Evolutionary conservation across 2,113 vertebrate species (phyloP).

Genomic region (Lucifuga dentata): DNA sequence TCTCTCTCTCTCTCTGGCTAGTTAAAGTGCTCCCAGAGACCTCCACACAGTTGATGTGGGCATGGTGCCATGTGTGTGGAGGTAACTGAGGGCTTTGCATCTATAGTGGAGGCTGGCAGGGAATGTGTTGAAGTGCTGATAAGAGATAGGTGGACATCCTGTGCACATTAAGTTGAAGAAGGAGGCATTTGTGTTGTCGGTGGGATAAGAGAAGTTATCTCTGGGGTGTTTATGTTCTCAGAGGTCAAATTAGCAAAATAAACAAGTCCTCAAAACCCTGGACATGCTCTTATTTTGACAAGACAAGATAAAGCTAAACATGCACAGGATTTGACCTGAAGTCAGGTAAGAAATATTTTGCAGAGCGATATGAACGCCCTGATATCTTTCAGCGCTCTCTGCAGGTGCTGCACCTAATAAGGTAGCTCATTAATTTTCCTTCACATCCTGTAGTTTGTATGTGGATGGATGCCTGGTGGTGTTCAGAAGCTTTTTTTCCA

Average conservation of each 20-base stretch:
- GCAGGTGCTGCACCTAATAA: conserved; percentile 51
- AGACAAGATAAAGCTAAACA: conserved; percentile 36
- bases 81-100: conserved; percentile 40
- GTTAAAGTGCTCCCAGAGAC: conserved; percentile 6
- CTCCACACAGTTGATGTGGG: conserved; percentile 13
- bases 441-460: conserved; percentile 28
- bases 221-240: conserved; percentile 6
- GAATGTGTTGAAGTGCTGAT: conserved; percentile 63
- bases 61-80: conserved; percentile 20
- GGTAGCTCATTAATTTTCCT: conserved; percentile 49
- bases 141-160: conserved; percentile 54
- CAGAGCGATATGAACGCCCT: conserved; percentile 7
- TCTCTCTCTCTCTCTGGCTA: not conserved
- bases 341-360: conserved; percentile 35
- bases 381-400: conserved; percentile 30
- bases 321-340: conserved; percentile 33
- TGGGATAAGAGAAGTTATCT: conserved; percentile 43
- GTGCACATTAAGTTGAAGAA: conserved; percentile 44
- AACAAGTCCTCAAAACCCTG: conserved; percentile 13
- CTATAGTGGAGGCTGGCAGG: conserved; percentile 27
- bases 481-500: conserved; percentile 26
- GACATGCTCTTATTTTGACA: conserved; percentile 20
- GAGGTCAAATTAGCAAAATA: conserved; percentile 25
- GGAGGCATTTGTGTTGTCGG: conserved; percentile 34
- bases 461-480: conserved; percentile 7